phyloP scores from a whole-genome alignment of 2,113 vertebrate species.

The Epinephelus lanceolatus region DNA sequence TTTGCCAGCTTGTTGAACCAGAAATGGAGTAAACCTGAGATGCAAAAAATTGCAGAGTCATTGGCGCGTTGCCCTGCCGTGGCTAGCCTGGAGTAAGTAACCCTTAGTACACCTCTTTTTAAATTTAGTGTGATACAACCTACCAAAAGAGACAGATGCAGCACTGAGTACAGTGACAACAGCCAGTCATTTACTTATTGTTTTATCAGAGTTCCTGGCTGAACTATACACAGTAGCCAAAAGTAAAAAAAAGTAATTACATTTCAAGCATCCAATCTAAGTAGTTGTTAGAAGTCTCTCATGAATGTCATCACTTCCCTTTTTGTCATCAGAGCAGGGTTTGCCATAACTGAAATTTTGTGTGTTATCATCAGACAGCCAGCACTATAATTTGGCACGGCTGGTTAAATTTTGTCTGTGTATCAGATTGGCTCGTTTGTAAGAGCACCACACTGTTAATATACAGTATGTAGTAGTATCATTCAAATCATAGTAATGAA shows the following conservation, averaged over 20 bases:
- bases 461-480: not conserved
- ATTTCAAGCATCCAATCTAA: not conserved
- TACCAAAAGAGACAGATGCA: not conserved
- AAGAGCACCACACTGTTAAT: not conserved
- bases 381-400: not conserved
- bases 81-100: constrained; percentile 80
- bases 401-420: not conserved
- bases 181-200: not conserved
- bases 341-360: not conserved
- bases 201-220: not conserved
- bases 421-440: not conserved
- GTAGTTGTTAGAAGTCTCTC: not conserved
- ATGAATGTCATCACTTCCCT: not conserved
- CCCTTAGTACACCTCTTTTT: not conserved
- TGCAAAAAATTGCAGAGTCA: constrained; percentile 66
- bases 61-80: constrained; percentile 60
- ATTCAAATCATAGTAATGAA: not conserved
- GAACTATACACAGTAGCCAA: not conserved
- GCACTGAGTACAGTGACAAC: not conserved
- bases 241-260: not conserved
- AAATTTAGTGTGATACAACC: not conserved
- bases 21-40: constrained; percentile 61
- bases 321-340: not conserved
- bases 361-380: not conserved
- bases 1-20: constrained; percentile 74